Percentiles rank a stretch among this genome's conserved stretches.
Conservation (phyloP, 2,888 invertebrate species). For the Eupithecia vulgata region DNA sequence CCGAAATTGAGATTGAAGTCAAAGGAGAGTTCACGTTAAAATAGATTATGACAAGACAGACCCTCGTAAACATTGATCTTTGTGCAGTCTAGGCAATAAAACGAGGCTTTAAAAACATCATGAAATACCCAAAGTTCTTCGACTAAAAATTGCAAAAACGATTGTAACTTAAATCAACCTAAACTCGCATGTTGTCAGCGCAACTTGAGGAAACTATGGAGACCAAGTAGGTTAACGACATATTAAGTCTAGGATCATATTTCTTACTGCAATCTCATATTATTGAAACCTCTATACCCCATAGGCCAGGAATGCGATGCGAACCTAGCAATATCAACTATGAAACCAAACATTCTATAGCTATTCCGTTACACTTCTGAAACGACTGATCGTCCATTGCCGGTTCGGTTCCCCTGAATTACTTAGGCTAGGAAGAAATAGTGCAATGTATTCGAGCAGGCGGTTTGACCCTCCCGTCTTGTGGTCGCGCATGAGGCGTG, state of each 20-base stretch:
- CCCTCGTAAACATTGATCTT: too few species aligned
- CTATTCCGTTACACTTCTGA: conserved; percentile 21
- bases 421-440: neutral
- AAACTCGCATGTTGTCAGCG: neutral
- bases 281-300: conserved; percentile 36
- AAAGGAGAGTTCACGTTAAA: neutral
- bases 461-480: conserved; percentile 20
- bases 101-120: too few species aligned
- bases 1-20: neutral
- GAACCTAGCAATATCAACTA: conserved; percentile 44
- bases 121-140: too few species aligned
- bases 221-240: neutral
- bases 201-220: neutral
- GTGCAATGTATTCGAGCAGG: conserved; percentile 39
- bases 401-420: neutral
- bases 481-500: neutral
- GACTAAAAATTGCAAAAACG: neutral
- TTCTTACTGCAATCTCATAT: conserved; percentile 49
- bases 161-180: neutral
- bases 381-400: conserved; percentile 40
- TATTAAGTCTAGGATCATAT: conserved; percentile 32
- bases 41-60: too few species aligned
- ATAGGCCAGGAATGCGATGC: conserved; percentile 55
- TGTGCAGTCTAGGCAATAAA: too few species aligned
- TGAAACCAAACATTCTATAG: conserved; percentile 43